Evolutionary conservation across 2,888 invertebrate species (phyloP).

Genomic region (Carcina quercana): DNA sequence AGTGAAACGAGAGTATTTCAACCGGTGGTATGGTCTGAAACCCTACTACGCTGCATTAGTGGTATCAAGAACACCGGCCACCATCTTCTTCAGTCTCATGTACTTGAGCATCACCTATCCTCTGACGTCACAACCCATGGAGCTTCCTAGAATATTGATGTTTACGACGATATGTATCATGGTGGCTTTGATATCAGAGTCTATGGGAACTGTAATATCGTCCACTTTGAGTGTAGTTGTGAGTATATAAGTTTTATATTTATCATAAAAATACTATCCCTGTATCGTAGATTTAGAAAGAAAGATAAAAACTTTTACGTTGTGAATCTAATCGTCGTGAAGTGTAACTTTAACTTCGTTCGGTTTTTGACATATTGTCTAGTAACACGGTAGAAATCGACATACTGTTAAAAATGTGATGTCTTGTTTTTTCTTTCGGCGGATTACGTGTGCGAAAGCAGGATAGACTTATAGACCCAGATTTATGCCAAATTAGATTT

Average conservation of each 20-base stretch:
- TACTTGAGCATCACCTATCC: constrained; percentile 83
- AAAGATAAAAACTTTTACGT: too few relatives aligned
- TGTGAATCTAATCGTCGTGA: too few relatives aligned
- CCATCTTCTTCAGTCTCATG: constrained; percentile 78
- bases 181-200: constrained; percentile 84
- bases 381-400: too few relatives aligned
- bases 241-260: constrained; percentile 43
- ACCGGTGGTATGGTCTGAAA: constrained; percentile 87
- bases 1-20: constrained; percentile 87
- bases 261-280: too few relatives aligned
- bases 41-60: constrained; percentile 86
- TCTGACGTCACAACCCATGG: constrained; percentile 85
- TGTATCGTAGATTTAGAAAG: too few relatives aligned
- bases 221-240: constrained; percentile 85
- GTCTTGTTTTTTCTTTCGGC: too few relatives aligned
- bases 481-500: too few relatives aligned
- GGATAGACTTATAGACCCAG: too few relatives aligned
- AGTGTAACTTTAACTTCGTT: too few relatives aligned
- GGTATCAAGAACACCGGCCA: constrained; percentile 81
- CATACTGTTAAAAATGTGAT: too few relatives aligned
- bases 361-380: too few relatives aligned
- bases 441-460: too few relatives aligned
- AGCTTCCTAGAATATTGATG: constrained; percentile 77
- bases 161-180: constrained; percentile 81
- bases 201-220: constrained; percentile 83